These are phyloP conservation scores for Mionectes macconnelli DNA, from an alignment of 2,113 vertebrate species.

Conservation along the genomic window DNA sequence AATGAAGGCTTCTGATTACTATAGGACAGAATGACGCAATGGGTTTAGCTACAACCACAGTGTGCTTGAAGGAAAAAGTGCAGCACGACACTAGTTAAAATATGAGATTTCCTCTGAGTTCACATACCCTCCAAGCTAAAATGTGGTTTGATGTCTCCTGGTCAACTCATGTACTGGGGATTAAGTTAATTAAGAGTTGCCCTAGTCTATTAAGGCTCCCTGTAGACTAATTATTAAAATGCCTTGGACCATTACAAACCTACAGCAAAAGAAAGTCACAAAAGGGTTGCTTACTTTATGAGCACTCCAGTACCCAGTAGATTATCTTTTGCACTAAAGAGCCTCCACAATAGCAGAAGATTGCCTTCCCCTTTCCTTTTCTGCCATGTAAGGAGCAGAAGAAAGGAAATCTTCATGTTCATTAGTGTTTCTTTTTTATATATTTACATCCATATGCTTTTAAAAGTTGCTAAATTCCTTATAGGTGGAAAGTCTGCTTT, in stretches of 20 bases:
- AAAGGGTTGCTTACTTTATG: slow-evolving; percentile 69
- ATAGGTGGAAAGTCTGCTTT: background rate
- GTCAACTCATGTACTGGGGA: slow-evolving; percentile 76
- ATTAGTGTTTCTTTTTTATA: background rate
- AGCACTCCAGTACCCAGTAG: slow-evolving; percentile 60
- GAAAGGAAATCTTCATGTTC: background rate
- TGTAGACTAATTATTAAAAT: slow-evolving; percentile 79
- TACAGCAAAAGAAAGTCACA: slow-evolving; percentile 68
- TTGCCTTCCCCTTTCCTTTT: slow-evolving; percentile 50
- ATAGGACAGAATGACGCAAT: background rate
- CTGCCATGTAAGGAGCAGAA: background rate
- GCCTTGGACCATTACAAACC: slow-evolving; percentile 73
- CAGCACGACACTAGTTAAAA: slow-evolving; percentile 63
- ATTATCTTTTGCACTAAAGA: slow-evolving; percentile 60
- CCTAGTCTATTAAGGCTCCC: slow-evolving; percentile 76
- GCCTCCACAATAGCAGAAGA: slow-evolving; percentile 42
- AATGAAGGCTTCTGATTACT: slow-evolving; percentile 47
- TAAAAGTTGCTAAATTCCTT: background rate
- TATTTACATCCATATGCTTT: background rate
- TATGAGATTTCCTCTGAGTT: slow-evolving; percentile 70
- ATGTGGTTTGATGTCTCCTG: slow-evolving; percentile 75
- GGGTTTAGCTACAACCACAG: slow-evolving; percentile 4
- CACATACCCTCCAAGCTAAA: slow-evolving; percentile 70
- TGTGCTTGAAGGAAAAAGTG: slow-evolving; percentile 46
- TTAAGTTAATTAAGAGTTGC: slow-evolving; percentile 81